These are phyloP conservation scores for Rachycentron canadum DNA, from an alignment of 2,797 vertebrate genomes.

Conservation along the genomic window DNA sequence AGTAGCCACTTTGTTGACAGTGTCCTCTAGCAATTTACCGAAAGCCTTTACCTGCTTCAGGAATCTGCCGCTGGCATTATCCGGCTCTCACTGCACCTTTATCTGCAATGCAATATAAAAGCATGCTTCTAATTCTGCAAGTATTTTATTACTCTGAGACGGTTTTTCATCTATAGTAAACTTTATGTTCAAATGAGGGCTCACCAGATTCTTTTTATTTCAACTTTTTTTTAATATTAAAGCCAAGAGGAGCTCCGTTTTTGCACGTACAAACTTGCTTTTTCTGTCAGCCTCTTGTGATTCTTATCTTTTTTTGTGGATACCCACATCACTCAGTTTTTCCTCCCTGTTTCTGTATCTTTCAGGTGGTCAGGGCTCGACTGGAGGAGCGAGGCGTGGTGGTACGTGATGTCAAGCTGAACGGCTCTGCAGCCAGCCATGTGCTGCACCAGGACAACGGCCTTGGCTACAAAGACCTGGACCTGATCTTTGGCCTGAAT, in stretches of 20 bases:
- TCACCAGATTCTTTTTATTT: neutral
- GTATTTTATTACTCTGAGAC: neutral
- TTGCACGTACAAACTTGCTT: slow-evolving; percentile 32
- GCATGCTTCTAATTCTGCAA: neutral
- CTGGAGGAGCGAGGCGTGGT: slow-evolving; percentile 89
- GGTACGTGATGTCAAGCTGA: slow-evolving; percentile 89
- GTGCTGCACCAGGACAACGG: slow-evolving; percentile 94
- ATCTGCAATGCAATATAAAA: neutral
- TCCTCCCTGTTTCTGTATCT: slow-evolving; percentile 34
- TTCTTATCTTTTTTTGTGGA: slow-evolving; percentile 23
- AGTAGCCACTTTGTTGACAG: neutral
- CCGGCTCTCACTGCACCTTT: neutral
- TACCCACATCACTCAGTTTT: slow-evolving; percentile 31
- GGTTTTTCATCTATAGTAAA: neutral
- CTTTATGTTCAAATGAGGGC: slow-evolving; percentile 8
- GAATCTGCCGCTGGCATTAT: slow-evolving; percentile 7
- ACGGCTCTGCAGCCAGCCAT: slow-evolving; percentile 94
- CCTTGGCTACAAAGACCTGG: slow-evolving; percentile 95
- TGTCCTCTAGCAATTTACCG: neutral
- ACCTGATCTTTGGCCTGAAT: slow-evolving; percentile 92
- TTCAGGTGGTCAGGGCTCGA: slow-evolving; percentile 91
- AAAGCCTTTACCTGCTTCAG: slow-evolving; percentile 4
- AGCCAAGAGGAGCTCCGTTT: neutral
- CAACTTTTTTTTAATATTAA: too few relatives aligned
- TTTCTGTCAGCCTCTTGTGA: slow-evolving; percentile 20